A percentile compares a stretch with the other conserved stretches of the same genome.
Conservation (phyloP, 2,888 invertebrate genomes). For the Caenorhabditis japonica region DNA sequence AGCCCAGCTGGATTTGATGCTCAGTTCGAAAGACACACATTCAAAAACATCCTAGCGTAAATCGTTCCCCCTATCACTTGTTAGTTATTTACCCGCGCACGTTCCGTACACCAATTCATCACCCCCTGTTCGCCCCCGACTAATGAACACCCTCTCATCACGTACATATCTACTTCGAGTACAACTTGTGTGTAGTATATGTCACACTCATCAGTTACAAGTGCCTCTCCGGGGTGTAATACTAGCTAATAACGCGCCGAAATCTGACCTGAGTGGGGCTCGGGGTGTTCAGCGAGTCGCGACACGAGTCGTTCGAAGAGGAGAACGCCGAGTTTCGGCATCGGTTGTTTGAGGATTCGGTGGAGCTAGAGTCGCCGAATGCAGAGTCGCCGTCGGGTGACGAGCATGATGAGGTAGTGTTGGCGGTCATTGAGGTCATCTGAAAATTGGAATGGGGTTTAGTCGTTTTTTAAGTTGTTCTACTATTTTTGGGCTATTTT, state of each 20-base stretch:
- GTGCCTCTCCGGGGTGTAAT: constrained; percentile 26
- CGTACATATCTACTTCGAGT: constrained; percentile 9
- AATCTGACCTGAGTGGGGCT: constrained; percentile 73
- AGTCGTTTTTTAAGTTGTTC: too few species aligned
- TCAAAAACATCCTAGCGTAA: too few species aligned
- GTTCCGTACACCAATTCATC: constrained; percentile 21
- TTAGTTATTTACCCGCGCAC: not conserved
- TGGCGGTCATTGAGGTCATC: constrained; percentile 34
- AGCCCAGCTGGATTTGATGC: too few species aligned
- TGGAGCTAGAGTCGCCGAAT: constrained; percentile 94
- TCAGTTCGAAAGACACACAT: too few species aligned
- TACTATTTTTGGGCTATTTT: too few species aligned
- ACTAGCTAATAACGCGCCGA: too few species aligned
- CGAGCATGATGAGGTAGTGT: constrained; percentile 82
- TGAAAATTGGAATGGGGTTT: constrained; percentile 9
- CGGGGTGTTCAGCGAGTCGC: constrained; percentile 75
- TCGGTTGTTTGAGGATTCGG: constrained; percentile 77
- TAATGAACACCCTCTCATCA: constrained; percentile 27
- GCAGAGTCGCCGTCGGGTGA: constrained; percentile 98
- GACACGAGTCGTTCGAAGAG: constrained; percentile 69
- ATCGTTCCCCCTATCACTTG: not conserved
- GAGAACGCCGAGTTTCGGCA: constrained; percentile 70
- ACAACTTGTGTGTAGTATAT: constrained; percentile 26
- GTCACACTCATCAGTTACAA: constrained; percentile 26
- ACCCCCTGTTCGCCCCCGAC: too few species aligned